Conservation (phyloP, 2,113 vertebrate species). For the Chaetorhynchus papuensis region DNA sequence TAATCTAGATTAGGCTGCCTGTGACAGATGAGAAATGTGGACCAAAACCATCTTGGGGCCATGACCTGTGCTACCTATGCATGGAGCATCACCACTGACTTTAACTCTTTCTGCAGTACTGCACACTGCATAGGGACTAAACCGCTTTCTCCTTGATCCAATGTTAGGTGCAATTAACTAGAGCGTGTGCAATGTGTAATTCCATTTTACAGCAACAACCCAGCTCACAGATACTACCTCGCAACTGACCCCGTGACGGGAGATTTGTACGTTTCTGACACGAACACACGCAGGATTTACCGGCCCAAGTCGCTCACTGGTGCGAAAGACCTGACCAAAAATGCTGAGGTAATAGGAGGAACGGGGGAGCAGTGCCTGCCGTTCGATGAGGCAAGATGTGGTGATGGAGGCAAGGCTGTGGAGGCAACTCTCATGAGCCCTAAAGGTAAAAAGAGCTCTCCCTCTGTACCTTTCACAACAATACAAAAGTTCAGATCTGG, state of each 20-base stretch:
- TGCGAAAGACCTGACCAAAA: constrained; percentile 86
- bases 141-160: neutral
- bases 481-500: neutral
- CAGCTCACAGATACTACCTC: constrained; percentile 95
- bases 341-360: constrained; percentile 88
- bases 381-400: constrained; percentile 93
- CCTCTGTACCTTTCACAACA: neutral
- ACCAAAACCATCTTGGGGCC: neutral
- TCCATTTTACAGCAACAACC: constrained; percentile 87
- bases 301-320: constrained; percentile 81
- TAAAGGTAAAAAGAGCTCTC: constrained; percentile 82
- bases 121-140: neutral
- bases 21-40: neutral
- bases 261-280: constrained; percentile 94
- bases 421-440: constrained; percentile 95
- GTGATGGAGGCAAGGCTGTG: constrained; percentile 91
- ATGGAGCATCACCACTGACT: neutral
- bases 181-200: neutral
- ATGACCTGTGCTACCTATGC: neutral
- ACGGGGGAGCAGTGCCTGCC: constrained; percentile 96
- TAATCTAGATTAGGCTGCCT: neutral
- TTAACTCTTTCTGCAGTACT: neutral
- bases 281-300: constrained; percentile 94
- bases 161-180: neutral
- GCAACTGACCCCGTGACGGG: constrained; percentile 90